phyloP scores from a whole-genome alignment of 2,797 vertebrate genomes.

The Leucoraja ocellata region DNA sequence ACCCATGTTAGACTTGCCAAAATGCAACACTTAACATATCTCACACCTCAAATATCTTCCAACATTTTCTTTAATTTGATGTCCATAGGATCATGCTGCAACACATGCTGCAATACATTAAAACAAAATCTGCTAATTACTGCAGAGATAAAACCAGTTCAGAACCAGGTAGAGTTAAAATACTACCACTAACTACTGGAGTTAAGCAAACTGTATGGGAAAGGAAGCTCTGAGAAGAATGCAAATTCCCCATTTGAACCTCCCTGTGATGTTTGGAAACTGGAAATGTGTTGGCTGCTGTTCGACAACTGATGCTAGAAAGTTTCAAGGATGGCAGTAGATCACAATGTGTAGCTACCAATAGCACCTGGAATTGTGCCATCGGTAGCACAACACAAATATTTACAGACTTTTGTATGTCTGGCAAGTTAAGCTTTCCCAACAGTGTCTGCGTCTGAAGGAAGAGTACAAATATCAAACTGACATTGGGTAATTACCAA shows the following conservation, averaged over 20 bases:
- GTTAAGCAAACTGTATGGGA: neutral
- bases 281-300: neutral
- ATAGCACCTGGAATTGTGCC: neutral
- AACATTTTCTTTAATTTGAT: neutral
- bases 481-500: slow-evolving; percentile 25
- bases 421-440: neutral
- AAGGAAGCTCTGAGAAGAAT: neutral
- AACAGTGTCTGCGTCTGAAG: neutral
- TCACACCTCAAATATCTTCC: too few relatives aligned
- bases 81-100: neutral
- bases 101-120: too few relatives aligned
- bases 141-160: too few relatives aligned
- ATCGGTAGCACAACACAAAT: too few relatives aligned
- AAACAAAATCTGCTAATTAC: too few relatives aligned
- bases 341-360: neutral
- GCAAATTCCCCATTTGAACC: neutral
- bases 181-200: neutral
- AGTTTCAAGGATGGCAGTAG: neutral
- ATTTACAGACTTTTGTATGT: neutral
- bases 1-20: too few relatives aligned
- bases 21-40: too few relatives aligned
- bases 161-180: too few relatives aligned
- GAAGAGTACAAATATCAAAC: neutral
- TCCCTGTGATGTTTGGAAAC: neutral
- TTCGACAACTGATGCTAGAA: neutral